phyloP scores from a whole-genome alignment of 2,113 vertebrate species.

The Eretmochelys imbricata region DNA sequence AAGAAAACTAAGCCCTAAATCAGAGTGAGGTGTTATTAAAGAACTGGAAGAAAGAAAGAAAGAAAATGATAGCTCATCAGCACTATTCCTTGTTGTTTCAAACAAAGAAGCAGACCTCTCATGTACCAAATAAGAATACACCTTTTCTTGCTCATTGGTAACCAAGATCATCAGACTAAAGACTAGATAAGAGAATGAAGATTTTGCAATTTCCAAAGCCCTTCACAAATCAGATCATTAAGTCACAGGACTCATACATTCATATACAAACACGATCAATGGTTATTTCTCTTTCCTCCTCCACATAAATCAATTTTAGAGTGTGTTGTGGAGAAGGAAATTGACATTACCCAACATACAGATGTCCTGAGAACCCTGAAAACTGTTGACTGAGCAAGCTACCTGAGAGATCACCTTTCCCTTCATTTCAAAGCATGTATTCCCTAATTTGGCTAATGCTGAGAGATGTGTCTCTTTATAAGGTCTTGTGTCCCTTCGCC shows the following conservation, averaged over 20 bases:
- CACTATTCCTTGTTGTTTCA: background rate
- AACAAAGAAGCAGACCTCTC: background rate
- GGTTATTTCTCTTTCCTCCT: slow-evolving; percentile 29
- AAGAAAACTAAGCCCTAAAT: background rate
- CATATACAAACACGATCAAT: slow-evolving; percentile 4
- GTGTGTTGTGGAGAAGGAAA: slow-evolving; percentile 61
- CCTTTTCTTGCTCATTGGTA: background rate
- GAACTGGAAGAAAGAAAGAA: background rate
- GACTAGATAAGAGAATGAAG: background rate
- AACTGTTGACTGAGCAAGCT: slow-evolving; percentile 62
- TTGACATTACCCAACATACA: slow-evolving; percentile 65
- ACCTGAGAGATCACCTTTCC: slow-evolving; percentile 62
- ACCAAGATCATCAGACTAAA: background rate
- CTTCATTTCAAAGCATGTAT: slow-evolving; percentile 59
- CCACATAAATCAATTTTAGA: slow-evolving; percentile 23
- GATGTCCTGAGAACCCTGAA: slow-evolving; percentile 48
- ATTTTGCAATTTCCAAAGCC: background rate
- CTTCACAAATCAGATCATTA: background rate
- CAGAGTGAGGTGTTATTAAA: background rate
- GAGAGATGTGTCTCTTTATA: slow-evolving; percentile 60
- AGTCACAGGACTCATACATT: slow-evolving; percentile 23
- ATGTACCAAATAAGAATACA: background rate
- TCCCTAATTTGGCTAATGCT: slow-evolving; percentile 57
- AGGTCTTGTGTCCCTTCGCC: slow-evolving; percentile 31
- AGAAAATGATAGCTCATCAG: background rate